Conservation (phyloP, 2,113 vertebrate genomes). For the Lamprologus ornatipinnis region DNA sequence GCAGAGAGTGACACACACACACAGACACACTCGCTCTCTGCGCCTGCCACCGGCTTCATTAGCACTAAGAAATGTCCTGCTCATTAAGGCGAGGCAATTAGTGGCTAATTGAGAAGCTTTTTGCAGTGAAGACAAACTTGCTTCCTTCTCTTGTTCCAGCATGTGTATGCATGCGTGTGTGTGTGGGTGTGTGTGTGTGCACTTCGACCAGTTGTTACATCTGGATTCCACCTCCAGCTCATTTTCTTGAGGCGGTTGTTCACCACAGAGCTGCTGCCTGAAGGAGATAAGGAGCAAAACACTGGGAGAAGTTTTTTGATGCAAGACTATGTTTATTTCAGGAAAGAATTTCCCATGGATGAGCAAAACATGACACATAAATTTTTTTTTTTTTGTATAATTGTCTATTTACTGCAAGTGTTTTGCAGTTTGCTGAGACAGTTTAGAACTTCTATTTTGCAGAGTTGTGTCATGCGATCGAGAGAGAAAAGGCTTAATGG, state of each 20-base stretch:
- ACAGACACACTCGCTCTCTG: neutral
- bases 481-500: neutral
- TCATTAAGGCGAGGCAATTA: slow-evolving; percentile 62
- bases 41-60: slow-evolving; percentile 56
- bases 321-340: neutral
- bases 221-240: slow-evolving; percentile 13
- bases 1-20: slow-evolving; percentile 1
- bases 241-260: neutral
- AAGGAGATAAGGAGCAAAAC: neutral
- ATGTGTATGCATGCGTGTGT: neutral
- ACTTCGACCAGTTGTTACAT: slow-evolving; percentile 4
- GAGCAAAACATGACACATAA: neutral
- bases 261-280: neutral
- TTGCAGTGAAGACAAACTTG: slow-evolving; percentile 39
- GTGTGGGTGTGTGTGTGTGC: neutral
- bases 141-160: neutral
- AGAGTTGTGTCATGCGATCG: neutral
- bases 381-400: neutral
- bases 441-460: neutral
- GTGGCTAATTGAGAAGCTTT: slow-evolving; percentile 60
- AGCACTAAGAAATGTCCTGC: slow-evolving; percentile 54
- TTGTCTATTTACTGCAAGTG: neutral
- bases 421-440: slow-evolving; percentile 3
- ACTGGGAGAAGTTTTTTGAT: neutral
- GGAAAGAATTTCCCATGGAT: neutral